These are phyloP conservation scores for Druon quercuslanigerum DNA, from an alignment of 1,140 invertebrate genomes.

Conservation along the genomic window DNA sequence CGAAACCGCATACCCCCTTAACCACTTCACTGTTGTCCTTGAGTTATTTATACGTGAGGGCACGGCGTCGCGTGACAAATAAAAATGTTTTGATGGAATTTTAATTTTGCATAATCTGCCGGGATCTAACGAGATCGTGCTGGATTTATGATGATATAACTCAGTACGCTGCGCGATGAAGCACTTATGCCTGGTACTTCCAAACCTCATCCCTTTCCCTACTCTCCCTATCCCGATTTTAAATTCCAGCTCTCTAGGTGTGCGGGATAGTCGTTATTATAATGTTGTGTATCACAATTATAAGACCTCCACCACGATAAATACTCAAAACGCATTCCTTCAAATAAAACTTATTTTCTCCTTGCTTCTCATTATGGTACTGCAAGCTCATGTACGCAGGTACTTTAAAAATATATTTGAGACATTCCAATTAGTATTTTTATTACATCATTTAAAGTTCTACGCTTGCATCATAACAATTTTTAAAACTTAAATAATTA, in stretches of 20 bases:
- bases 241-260: neutral
- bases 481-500: too few species aligned
- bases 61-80: slow-evolving; percentile 50
- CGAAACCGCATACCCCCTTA: slow-evolving; percentile 52
- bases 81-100: slow-evolving; percentile 54
- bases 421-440: too few species aligned
- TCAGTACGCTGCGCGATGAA: slow-evolving; percentile 26
- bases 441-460: too few species aligned
- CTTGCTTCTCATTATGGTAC: neutral
- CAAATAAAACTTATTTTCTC: neutral
- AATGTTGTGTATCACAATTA: slow-evolving; percentile 23
- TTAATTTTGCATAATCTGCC: slow-evolving; percentile 57
- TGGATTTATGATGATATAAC: slow-evolving; percentile 42
- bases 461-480: too few species aligned
- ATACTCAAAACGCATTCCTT: neutral
- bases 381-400: too few species aligned
- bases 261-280: slow-evolving; percentile 10
- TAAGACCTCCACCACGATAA: slow-evolving; percentile 3
- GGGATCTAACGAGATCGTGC: slow-evolving; percentile 54
- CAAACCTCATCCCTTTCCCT: slow-evolving; percentile 10
- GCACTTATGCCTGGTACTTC: slow-evolving; percentile 25
- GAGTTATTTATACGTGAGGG: slow-evolving; percentile 42
- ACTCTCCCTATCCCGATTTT: neutral
- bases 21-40: slow-evolving; percentile 51
- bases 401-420: too few species aligned